These are phyloP conservation scores for Orycteropus afer DNA, from an alignment of 2,113 vertebrate genomes.

Conservation along the genomic window DNA sequence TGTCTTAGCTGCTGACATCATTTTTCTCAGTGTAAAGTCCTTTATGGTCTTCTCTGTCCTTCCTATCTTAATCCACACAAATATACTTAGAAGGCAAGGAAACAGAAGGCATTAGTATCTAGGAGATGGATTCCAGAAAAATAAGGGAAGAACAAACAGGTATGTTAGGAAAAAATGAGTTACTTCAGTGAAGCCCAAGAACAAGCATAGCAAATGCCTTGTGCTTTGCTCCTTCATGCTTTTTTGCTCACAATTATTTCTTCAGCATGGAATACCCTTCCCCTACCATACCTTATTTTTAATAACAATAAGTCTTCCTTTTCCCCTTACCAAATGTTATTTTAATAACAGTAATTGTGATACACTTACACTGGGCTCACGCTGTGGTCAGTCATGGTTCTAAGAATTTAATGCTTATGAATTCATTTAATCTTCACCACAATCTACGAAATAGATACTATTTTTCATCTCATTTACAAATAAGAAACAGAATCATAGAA, in stretches of 20 bases:
- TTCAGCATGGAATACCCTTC: not conserved
- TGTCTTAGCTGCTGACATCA: not conserved
- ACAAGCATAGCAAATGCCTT: not conserved
- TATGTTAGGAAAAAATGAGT: not conserved
- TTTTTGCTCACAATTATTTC: not conserved
- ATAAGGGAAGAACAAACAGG: not conserved
- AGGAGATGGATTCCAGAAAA: not conserved
- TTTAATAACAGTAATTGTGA: not conserved
- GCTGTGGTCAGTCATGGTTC: not conserved
- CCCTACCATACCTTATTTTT: not conserved
- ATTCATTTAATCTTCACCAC: not conserved
- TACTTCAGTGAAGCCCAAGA: not conserved
- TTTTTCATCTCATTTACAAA: not conserved
- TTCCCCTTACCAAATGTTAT: not conserved
- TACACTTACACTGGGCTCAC: not conserved
- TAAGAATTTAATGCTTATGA: not conserved
- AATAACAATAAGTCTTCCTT: not conserved
- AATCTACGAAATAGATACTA: not conserved
- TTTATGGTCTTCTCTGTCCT: not conserved
- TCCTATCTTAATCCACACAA: not conserved
- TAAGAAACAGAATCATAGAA: not conserved
- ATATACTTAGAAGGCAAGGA: not conserved
- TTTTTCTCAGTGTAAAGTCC: not conserved
- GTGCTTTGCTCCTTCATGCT: not conserved
- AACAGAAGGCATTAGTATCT: not conserved